A percentile compares a stretch with the other conserved stretches of the same genome.
Conservation (phyloP, 2,797 vertebrate species). For the Netta rufina region DNA sequence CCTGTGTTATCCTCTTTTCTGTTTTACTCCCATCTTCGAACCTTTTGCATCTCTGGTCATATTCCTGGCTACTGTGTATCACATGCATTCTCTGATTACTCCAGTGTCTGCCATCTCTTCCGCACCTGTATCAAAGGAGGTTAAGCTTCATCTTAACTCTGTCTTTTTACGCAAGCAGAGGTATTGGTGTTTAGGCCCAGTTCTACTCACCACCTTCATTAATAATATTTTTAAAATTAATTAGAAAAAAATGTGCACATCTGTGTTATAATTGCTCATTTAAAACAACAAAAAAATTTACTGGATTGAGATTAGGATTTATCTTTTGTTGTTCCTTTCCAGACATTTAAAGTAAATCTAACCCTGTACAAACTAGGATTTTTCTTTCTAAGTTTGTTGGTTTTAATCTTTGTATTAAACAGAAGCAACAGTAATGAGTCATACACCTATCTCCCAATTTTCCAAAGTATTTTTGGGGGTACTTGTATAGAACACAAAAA, state of each 20-base stretch:
- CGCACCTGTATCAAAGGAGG: not conserved
- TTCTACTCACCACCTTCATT: not conserved
- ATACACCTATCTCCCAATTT: not conserved
- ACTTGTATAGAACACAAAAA: not conserved
- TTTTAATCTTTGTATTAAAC: not conserved
- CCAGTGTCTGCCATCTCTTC: not conserved
- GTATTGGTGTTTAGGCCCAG: accelerated
- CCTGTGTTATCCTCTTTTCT: not conserved
- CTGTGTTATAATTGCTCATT: not conserved
- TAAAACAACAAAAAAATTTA: not conserved
- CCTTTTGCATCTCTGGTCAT: not conserved
- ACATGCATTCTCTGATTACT: not conserved
- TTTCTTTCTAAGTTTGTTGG: not conserved
- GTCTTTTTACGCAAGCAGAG: not conserved
- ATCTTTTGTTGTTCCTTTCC: not conserved
- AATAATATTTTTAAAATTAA: not conserved
- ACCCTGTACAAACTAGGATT: not conserved
- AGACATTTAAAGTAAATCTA: not conserved
- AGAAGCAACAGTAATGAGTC: not conserved
- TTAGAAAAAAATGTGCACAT: not conserved
- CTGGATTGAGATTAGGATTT: not conserved
- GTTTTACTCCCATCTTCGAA: not conserved
- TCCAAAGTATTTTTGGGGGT: not conserved
- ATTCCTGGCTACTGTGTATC: not conserved
- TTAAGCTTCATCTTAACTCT: not conserved